phyloP scores from a whole-genome alignment of 2,113 vertebrate species.

The Mesitornis unicolor region DNA sequence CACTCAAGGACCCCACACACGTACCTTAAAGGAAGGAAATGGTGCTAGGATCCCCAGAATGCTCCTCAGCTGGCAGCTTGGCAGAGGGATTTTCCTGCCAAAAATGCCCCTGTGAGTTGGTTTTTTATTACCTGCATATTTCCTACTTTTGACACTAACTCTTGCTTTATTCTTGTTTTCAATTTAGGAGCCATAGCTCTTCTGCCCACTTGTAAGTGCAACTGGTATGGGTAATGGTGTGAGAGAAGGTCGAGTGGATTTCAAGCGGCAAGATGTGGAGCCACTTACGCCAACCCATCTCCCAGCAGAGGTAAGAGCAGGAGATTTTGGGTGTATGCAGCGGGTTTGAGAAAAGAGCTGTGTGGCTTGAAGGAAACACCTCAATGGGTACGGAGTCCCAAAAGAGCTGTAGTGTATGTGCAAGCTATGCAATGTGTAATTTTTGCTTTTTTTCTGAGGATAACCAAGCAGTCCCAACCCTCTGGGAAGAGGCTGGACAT shows the following conservation, averaged over 20 bases:
- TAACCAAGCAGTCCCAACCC: background rate
- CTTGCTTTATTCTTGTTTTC: background rate
- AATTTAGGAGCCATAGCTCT: conserved; percentile 44
- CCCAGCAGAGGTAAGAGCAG: conserved; percentile 66
- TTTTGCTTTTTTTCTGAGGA: background rate
- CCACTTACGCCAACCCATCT: conserved; percentile 42
- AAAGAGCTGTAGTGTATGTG: fast-evolving
- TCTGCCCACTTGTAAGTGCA: conserved; percentile 39
- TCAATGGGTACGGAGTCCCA: too few species aligned
- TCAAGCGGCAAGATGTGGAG: conserved; percentile 77
- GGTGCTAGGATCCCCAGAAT: background rate
- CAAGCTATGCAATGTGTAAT: fast-evolving
- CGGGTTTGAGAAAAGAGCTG: background rate
- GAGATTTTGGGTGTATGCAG: fast-evolving
- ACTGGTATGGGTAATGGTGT: conserved; percentile 90
- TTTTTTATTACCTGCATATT: background rate
- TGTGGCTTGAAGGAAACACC: too few species aligned
- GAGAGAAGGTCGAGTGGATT: conserved; percentile 76
- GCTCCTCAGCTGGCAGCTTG: background rate
- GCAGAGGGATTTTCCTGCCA: background rate
- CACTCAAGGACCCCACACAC: background rate
- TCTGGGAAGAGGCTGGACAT: background rate
- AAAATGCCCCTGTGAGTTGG: background rate
- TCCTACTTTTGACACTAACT: fast-evolving
- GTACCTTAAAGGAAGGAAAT: background rate